phyloP scores from a whole-genome alignment of 2,888 invertebrate genomes.

The Leuctra nigra region DNA sequence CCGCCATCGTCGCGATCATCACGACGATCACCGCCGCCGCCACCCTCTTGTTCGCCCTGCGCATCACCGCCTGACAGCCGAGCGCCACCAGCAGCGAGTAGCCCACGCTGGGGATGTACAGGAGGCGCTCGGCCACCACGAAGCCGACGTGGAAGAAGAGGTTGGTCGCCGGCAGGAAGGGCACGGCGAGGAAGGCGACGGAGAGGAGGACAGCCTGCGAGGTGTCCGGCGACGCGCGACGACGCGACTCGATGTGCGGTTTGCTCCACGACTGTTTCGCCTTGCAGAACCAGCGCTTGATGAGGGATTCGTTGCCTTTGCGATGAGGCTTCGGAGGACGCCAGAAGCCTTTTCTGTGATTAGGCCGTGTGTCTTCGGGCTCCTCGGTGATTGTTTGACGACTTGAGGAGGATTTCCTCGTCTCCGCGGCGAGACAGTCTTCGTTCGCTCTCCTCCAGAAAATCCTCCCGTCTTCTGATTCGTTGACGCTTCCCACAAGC shows the following conservation, averaged over 20 bases:
- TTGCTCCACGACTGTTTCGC: no score
- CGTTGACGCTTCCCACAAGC: no score
- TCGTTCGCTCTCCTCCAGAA: no score
- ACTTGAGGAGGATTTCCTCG: no score
- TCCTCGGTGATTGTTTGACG: neutral
- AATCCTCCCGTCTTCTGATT: no score
- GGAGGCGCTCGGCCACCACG: conserved; percentile 91
- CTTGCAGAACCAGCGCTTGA: no score
- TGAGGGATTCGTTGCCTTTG: neutral
- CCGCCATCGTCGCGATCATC: conserved; percentile 59
- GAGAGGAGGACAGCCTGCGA: conserved; percentile 54
- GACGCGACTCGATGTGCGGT: no score
- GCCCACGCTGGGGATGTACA: conserved; percentile 95
- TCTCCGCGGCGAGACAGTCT: no score
- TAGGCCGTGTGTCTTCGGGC: neutral
- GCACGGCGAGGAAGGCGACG: conserved; percentile 69
- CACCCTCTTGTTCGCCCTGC: conserved; percentile 39
- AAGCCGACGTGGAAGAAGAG: conserved; percentile 97
- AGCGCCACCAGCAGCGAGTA: conserved; percentile 83
- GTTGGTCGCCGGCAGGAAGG: conserved; percentile 94
- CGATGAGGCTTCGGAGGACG: neutral
- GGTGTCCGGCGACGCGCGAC: neutral
- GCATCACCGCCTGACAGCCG: conserved; percentile 34
- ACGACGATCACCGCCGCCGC: conserved; percentile 45
- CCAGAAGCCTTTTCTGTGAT: neutral